Base-by-base conservation (phyloP, 2,113 vertebrate genomes). In the Muntiacus muntjak region DNA sequence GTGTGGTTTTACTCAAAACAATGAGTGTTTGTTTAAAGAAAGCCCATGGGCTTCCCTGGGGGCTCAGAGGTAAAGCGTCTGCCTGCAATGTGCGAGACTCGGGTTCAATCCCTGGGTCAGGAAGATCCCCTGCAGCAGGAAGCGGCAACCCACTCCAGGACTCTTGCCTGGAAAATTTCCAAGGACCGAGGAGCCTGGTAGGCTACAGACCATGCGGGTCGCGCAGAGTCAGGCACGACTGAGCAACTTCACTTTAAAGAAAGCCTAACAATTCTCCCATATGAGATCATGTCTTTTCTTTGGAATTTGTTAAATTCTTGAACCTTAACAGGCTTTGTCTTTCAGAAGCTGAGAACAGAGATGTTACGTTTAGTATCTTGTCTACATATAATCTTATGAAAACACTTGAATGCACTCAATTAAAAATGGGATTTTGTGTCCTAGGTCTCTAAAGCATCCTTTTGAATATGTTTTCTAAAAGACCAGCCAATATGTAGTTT, bases 351-450 rank as follows among this genome's bases (percentile, higher is more conserved):
- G 54, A 92, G 58, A 62, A 4, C 55, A 52, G 21, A 87, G 74
- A 50, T 81, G 58, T 76, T 58, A 82, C 28, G n/a, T 19, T 58
- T 43, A 87, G 43, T 87, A 36, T 74, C 33, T 93, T 91, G n/a
- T n/a, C n/a, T n/a, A n/a, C n/a, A n/a, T n/a, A n/a, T n/a, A n/a
- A 60, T 82, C 55, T 40, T 62, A 9, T 91, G 71, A 92, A 62
- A 84, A 86, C n/a, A 19, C 84, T 87, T 28, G 71, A 14, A 67
- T 26, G 26, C 40, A 71, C 7, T 55, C 62, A 74, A 19, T 92
- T 96, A 57, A 96, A 98, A 97, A 97, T 96, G 95, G 94, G 52
- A 95, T 98, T 98, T 96, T 92, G 81, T 57, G 17, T 87, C 97
- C 9, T 89, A 71, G 87, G 55, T 89, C 55, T 97, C 74, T 64